Base-by-base conservation (phyloP, 2,113 vertebrate species). In the Tragelaphus imberbis region DNA sequence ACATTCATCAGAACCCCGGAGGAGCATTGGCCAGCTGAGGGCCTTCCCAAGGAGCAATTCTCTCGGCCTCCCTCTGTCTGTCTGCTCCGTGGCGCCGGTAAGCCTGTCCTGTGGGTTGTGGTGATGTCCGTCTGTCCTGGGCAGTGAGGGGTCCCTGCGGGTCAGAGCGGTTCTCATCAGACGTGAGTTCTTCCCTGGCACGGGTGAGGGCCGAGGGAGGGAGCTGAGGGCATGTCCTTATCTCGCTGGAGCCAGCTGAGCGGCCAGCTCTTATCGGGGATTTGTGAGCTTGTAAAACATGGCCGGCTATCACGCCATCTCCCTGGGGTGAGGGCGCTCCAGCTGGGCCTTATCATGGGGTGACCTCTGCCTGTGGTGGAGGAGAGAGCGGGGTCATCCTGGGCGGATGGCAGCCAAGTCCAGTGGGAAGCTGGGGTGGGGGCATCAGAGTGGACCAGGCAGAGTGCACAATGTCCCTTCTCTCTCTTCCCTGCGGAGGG, bases 211-310 rank as follows among this genome's bases (percentile, higher is more conserved):
- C 93, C 7, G 3, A 1, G 19, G 36, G 36, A 87, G 61, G 88
- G 36, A 47, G 87, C 33, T 33, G 85, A 2, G 63, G 92, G 79
- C 88, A n/a, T 8, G 5, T n/a, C 61, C 94, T 97, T 97, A 97
- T 97, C 97, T 96, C n/a, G 0, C 86, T 1, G 6, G 91, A 92
- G 65, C 90, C 94, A 97, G 97, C 53, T 12, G n/a, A 47, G 79
- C 9, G 25, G 92, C 79, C 40, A 0, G 75, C 84, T 58, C 75
- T 98, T 97, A 97, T 98, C 95, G 0, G 23, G 51, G 96, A 97
- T 97, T 98, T 96, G 86, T 81, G 81, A 94, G 97, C 96, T 97
- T 98, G 98, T 98, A 98, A 85, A 93, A 98, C 97, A 98, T 4
- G 95, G 88, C 8, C 0, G 0, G 23, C 93, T 97, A 97, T 98